Percentiles rank a stretch among this genome's conserved stretches.
phyloP scores from a whole-genome alignment of 2,113 vertebrate genomes.

The Ellobius talpinus region DNA sequence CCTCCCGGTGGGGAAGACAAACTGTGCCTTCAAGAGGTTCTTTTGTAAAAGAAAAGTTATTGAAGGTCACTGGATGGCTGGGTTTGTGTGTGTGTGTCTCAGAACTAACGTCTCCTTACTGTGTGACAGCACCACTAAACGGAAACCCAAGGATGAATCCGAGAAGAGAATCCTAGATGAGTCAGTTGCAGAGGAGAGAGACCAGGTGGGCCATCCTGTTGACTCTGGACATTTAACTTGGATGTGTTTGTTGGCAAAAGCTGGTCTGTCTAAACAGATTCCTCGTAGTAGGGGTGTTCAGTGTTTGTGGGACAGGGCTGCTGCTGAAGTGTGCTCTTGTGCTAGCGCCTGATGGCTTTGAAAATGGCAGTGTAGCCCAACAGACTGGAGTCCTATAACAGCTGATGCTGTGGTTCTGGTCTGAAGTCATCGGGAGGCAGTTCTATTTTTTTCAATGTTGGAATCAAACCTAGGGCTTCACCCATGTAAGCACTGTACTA shows the following conservation, averaged over 20 bases:
- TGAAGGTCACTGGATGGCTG: background rate
- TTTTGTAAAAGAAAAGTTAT: background rate
- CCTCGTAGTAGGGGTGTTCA: background rate
- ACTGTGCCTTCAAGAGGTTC: background rate
- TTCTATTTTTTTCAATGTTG: background rate
- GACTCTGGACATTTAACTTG: background rate
- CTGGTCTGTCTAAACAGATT: background rate
- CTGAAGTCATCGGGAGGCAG: background rate
- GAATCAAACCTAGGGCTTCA: background rate
- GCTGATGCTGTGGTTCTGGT: background rate
- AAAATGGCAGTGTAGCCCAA: background rate
- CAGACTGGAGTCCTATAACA: background rate
- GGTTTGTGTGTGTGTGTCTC: background rate
- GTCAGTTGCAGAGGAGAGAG: conserved; percentile 54
- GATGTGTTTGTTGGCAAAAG: background rate
- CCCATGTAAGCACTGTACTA: background rate
- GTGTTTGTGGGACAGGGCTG: background rate
- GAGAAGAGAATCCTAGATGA: background rate
- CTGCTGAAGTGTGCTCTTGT: background rate
- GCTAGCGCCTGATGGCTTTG: background rate
- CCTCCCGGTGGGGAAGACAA: background rate
- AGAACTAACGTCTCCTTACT: conserved; percentile 24
- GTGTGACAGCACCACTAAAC: conserved; percentile 72
- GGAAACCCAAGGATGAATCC: conserved; percentile 66
- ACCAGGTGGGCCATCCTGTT: conserved; percentile 61